phyloP scores from a whole-genome alignment of 2,797 vertebrate species.

The Pteropus rufus region DNA sequence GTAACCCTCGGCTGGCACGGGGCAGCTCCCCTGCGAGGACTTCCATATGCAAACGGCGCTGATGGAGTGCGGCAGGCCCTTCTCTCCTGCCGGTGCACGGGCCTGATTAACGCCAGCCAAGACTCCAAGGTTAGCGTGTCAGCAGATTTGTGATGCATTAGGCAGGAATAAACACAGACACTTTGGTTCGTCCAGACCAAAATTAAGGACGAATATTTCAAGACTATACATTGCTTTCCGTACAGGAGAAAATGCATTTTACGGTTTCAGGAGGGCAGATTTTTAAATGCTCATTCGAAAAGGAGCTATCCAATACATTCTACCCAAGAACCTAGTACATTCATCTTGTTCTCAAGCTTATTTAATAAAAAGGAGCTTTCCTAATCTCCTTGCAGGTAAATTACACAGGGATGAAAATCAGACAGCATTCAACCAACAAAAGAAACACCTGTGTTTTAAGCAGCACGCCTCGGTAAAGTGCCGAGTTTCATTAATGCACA shows the following conservation, averaged over 20 bases:
- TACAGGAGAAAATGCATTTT: conserved; percentile 75
- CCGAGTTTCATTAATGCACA: conserved; percentile 45
- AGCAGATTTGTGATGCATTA: conserved; percentile 93
- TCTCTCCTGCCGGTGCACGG: conserved; percentile 85
- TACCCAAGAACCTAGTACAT: conserved; percentile 74
- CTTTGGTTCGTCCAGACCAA: conserved; percentile 85
- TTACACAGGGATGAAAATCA: conserved; percentile 77
- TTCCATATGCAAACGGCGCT: conserved; percentile 94
- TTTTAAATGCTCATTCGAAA: conserved; percentile 77
- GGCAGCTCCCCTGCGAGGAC: conserved; percentile 92
- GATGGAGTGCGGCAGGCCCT: conserved; percentile 87
- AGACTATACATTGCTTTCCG: conserved; percentile 70
- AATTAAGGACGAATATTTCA: conserved; percentile 84
- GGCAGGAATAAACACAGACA: conserved; percentile 91
- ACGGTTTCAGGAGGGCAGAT: conserved; percentile 64
- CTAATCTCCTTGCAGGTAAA: conserved; percentile 79
- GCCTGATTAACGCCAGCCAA: conserved; percentile 88
- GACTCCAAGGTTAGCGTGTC: conserved; percentile 90
- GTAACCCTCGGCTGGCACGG: conserved; percentile 95
- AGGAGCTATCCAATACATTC: conserved; percentile 65
- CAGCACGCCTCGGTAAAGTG: conserved; percentile 1
- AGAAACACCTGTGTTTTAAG: conserved; percentile 62
- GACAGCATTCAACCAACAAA: conserved; percentile 77
- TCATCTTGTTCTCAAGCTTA: conserved; percentile 80
- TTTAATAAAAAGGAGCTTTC: conserved; percentile 79